These are phyloP conservation scores for Actinia equina DNA, from an alignment of 64 coral and sea anemone genomes.

Conservation along the genomic window DNA sequence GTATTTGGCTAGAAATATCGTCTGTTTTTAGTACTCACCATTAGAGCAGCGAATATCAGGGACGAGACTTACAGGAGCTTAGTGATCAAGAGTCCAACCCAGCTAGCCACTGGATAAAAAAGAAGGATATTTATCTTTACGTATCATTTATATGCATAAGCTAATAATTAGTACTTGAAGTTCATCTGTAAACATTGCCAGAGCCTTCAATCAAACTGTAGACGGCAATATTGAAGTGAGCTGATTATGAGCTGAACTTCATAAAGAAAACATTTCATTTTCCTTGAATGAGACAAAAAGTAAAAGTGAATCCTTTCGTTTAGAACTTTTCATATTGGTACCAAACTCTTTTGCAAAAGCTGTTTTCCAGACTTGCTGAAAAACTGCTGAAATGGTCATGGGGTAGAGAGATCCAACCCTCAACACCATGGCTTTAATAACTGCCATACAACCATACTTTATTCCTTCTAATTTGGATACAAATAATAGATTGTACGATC, in stretches of 20 bases:
- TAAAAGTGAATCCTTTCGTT: neutral
- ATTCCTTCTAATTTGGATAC: neutral
- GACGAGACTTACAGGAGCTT: too few relatives aligned
- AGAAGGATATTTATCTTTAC: neutral
- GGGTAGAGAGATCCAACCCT: neutral
- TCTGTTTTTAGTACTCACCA: neutral
- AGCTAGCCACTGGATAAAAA: neutral
- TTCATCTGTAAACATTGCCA: neutral
- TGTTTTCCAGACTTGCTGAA: neutral
- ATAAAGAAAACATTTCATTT: constrained; percentile 1
- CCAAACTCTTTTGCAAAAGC: neutral
- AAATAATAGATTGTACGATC: neutral
- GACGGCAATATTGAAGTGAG: neutral
- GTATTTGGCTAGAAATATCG: neutral
- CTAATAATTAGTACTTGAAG: neutral
- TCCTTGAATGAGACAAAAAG: constrained; percentile 10
- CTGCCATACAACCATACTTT: neutral
- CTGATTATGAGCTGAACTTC: neutral
- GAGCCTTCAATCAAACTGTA: constrained; percentile 3
- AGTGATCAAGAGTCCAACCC: neutral
- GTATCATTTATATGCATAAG: constrained; percentile 1
- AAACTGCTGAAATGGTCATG: neutral
- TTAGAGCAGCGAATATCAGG: neutral
- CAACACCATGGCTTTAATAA: neutral
- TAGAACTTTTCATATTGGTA: neutral